A percentile compares a stretch with the other conserved stretches of the same genome.
These are phyloP conservation scores for Caranx melampygus DNA, from an alignment of 2,113 vertebrate species.

Conservation along the genomic window DNA sequence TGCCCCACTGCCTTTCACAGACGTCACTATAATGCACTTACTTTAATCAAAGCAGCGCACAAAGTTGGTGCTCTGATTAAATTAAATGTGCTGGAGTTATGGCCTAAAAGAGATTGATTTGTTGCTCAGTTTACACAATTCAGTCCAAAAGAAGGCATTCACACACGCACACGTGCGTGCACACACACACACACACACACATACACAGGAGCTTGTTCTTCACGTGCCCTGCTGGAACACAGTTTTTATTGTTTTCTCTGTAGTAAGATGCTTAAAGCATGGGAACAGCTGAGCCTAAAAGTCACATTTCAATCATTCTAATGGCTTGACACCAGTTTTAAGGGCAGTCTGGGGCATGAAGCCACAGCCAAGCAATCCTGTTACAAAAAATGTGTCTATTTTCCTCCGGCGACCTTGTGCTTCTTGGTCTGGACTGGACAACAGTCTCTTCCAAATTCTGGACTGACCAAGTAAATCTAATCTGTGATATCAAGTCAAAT, in stretches of 20 bases:
- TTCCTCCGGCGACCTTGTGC: background rate
- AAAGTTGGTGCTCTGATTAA: slow-evolving; percentile 35
- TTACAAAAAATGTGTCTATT: background rate
- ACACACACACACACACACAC: too few species aligned
- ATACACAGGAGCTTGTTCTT: background rate
- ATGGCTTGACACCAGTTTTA: background rate
- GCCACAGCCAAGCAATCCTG: background rate
- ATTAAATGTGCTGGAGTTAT: slow-evolving; percentile 27
- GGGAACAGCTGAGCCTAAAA: background rate
- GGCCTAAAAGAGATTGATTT: slow-evolving; percentile 34
- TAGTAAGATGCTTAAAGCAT: background rate
- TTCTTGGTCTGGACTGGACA: background rate
- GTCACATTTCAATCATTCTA: background rate
- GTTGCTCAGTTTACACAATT: slow-evolving; percentile 10
- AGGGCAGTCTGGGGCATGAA: background rate
- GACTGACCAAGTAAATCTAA: background rate
- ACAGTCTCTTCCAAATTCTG: background rate
- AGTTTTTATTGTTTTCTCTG: too few species aligned
- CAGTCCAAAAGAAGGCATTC: background rate
- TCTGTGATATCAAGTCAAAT: slow-evolving; percentile 5
- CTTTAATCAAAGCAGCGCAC: slow-evolving; percentile 45
- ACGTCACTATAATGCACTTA: background rate
- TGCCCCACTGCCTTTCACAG: background rate
- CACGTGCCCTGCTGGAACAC: too few species aligned
- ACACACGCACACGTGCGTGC: background rate